Evolutionary conservation across 2,113 vertebrate genomes (phyloP).

Genomic region (Apteryx owenii): DNA sequence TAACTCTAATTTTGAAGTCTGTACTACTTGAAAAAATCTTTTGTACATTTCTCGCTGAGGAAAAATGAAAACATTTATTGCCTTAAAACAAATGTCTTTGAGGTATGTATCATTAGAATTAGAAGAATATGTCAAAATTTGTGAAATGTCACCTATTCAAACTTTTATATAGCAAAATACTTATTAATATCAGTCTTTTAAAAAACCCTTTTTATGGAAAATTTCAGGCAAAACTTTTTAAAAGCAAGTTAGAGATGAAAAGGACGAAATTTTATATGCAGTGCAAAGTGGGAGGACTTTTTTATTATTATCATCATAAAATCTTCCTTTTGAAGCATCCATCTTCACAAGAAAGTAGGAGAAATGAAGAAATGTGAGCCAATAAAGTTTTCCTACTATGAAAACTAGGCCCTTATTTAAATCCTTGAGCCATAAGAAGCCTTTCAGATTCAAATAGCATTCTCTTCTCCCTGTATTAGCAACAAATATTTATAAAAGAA

Average conservation of each 20-base stretch:
- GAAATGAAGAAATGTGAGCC: neutral
- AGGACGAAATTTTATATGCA: neutral
- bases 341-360: neutral
- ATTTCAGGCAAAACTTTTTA: neutral
- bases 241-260: neutral
- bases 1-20: neutral
- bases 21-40: neutral
- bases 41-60: neutral
- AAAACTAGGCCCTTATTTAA: neutral
- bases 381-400: neutral
- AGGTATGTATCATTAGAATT: neutral
- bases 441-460: neutral
- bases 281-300: neutral
- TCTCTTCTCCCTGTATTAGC: neutral
- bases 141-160: neutral
- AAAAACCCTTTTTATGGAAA: neutral
- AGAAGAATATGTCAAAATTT: neutral
- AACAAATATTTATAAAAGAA: neutral
- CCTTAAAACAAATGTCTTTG: neutral
- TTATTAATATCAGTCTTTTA: neutral
- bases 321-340: neutral
- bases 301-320: neutral
- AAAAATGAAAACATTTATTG: neutral
- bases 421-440: neutral
- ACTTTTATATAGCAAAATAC: neutral